phyloP scores from a whole-genome alignment of 2,113 vertebrate genomes.

The Oreotrochilus melanogaster region DNA sequence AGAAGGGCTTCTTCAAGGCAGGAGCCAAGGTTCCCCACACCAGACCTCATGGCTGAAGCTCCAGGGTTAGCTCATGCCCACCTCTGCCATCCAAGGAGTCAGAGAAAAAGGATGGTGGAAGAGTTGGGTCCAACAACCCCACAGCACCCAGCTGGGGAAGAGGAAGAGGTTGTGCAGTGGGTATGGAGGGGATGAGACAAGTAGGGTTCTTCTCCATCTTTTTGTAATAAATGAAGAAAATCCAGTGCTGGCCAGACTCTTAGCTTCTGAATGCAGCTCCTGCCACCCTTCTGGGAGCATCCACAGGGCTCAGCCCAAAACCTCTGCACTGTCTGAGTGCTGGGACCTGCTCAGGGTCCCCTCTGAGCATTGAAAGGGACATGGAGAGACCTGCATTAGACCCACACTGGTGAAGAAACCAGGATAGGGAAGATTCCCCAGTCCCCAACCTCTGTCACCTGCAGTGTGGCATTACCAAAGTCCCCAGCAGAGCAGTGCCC shows the following conservation, averaged over 20 bases:
- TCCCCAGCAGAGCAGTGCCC: background rate
- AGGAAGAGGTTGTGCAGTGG: background rate
- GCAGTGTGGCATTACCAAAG: background rate
- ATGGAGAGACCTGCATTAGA: background rate
- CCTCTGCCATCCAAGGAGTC: background rate
- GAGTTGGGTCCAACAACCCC: background rate
- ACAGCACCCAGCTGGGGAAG: rapidly evolving
- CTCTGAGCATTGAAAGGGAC: background rate
- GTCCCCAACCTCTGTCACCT: rapidly evolving
- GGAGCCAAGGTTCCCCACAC: background rate
- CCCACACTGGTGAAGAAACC: background rate
- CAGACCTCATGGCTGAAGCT: background rate
- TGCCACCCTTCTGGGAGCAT: background rate
- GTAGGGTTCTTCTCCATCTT: rapidly evolving
- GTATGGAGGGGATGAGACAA: background rate
- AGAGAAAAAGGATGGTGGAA: background rate
- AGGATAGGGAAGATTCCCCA: background rate
- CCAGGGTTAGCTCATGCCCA: background rate
- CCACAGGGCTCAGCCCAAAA: background rate
- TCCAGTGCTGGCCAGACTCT: background rate
- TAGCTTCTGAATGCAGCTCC: background rate
- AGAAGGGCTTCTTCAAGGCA: background rate
- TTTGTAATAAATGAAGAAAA: background rate
- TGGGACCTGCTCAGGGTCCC: background rate
- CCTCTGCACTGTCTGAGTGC: background rate